Percentiles rank a stretch among this genome's conserved stretches.
Evolutionary conservation across 2,113 vertebrate genomes (phyloP).

Genomic region (Brachypodius melanocephalos): DNA sequence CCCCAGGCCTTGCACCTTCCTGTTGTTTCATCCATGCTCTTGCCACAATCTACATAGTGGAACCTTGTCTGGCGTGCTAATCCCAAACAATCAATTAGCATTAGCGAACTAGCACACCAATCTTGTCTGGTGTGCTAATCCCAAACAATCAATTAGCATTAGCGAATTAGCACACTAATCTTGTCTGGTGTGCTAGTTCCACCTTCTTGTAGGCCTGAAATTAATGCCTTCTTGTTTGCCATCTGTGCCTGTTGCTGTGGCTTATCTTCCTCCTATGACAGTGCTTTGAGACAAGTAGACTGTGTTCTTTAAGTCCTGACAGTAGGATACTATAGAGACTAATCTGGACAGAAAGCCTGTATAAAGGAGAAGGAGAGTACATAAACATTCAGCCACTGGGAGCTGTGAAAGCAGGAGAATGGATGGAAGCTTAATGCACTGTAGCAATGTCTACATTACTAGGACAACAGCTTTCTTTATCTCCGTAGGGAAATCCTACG

Average conservation of each 20-base stretch:
- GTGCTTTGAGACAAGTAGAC: not conserved
- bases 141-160: no score
- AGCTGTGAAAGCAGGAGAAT: not conserved
- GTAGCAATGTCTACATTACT: not conserved
- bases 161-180: not conserved
- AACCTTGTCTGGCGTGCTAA: not conserved
- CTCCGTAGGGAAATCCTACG: not conserved
- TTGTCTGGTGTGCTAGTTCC: not conserved
- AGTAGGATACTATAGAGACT: not conserved
- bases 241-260: not conserved
- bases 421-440: rapidly evolving
- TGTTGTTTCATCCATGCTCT: not conserved
- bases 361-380: not conserved
- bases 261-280: not conserved
- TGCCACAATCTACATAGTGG: not conserved
- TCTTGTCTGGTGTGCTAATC: not conserved
- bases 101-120: not conserved
- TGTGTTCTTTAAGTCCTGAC: not conserved
- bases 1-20: not conserved
- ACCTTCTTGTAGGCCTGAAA: not conserved
- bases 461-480: not conserved
- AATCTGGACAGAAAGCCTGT: not conserved
- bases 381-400: not conserved
- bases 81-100: no score
- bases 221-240: not conserved